phyloP scores from a whole-genome alignment of 2,113 vertebrate species.

The Petromus typicus region DNA sequence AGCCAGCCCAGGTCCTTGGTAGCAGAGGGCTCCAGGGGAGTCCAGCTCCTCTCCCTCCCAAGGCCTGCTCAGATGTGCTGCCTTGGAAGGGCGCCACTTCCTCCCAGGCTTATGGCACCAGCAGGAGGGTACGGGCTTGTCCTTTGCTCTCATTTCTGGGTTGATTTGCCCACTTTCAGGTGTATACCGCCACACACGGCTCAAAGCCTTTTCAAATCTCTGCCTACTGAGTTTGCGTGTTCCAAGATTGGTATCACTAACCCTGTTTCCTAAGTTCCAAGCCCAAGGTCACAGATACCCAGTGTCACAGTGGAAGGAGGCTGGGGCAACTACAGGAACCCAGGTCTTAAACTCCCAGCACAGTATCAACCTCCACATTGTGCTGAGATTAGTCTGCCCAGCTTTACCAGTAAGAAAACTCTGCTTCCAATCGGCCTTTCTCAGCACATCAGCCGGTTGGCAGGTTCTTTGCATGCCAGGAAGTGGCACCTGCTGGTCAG shows the following conservation, averaged over 20 bases:
- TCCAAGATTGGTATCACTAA: fast-evolving
- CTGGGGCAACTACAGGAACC: background rate
- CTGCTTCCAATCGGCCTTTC: background rate
- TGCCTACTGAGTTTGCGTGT: background rate
- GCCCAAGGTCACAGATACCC: background rate
- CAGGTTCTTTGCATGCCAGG: background rate
- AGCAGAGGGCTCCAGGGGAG: background rate
- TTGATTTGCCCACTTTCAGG: no score
- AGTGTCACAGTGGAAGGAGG: background rate
- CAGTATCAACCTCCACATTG: background rate
- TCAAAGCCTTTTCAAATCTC: background rate
- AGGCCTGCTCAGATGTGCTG: background rate
- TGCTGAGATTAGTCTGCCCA: background rate
- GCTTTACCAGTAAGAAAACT: background rate
- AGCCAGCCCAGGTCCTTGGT: background rate
- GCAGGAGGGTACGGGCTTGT: no score
- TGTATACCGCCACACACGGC: no score
- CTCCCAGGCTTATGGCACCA: background rate
- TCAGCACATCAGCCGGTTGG: background rate
- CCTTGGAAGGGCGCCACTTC: background rate
- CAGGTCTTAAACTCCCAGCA: background rate
- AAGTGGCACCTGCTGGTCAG: background rate
- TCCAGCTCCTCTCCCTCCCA: background rate
- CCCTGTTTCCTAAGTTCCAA: background rate
- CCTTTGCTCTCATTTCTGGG: background rate